Evolutionary conservation across 1,140 invertebrate genomes (phyloP).

Genomic region (Listronotus bonariensis): DNA sequence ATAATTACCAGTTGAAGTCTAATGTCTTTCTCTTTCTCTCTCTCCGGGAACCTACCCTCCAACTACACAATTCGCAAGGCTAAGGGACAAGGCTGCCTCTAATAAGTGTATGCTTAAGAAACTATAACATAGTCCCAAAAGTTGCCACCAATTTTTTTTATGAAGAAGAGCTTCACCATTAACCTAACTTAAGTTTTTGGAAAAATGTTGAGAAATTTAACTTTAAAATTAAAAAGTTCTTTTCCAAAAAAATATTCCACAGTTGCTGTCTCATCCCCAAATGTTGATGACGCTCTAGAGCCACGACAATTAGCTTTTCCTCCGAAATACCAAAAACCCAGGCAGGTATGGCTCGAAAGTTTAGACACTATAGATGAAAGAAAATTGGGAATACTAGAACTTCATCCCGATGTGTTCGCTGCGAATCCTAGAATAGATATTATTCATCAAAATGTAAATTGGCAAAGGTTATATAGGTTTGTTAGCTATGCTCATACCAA

Average conservation of each 20-base stretch:
- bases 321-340: slow-evolving; percentile 62
- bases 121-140: too few relatives aligned
- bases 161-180: too few relatives aligned
- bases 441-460: slow-evolving; percentile 83
- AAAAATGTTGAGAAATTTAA: slow-evolving; percentile 11
- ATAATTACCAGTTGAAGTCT: too few relatives aligned
- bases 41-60: too few relatives aligned
- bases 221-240: background rate
- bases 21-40: too few relatives aligned
- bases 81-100: too few relatives aligned
- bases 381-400: slow-evolving; percentile 81
- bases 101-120: too few relatives aligned
- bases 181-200: background rate
- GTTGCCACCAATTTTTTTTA: too few relatives aligned
- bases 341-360: slow-evolving; percentile 92
- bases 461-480: slow-evolving; percentile 85
- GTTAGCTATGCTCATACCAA: slow-evolving; percentile 77
- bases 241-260: slow-evolving; percentile 22
- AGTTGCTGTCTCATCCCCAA: background rate
- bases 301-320: slow-evolving; percentile 40
- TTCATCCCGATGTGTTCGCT: slow-evolving; percentile 89
- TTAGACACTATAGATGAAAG: slow-evolving; percentile 77
- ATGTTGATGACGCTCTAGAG: slow-evolving; percentile 17
- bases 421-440: slow-evolving; percentile 84
- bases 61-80: too few relatives aligned